Base-by-base conservation (phyloP, 2,797 vertebrate genomes). In the Liasis olivaceus region DNA sequence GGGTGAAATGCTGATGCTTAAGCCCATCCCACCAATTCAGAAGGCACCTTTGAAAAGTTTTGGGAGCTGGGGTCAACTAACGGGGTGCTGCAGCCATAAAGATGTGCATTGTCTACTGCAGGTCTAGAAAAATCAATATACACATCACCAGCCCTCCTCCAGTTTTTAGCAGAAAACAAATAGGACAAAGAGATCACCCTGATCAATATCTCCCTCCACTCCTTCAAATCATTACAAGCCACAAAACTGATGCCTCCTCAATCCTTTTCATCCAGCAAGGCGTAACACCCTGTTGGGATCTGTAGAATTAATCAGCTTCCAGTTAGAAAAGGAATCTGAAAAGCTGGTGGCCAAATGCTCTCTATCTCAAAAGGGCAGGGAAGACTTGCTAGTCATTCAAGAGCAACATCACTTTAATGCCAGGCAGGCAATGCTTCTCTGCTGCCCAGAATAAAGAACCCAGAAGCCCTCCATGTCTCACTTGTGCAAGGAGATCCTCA, bases 361-460 rank as follows among this genome's bases (percentile, higher is more conserved):
- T 95, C 86, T 88, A 93, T 42, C 88, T 94, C 94, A 94, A 81
- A 95, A 93, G 56, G 89, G 88, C 72, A 89, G 85, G 87, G 59
- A 93, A 92, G 92, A 87, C 91, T 96, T 94, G 95, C 94, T 96
- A 93, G 91, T 94, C 17, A 54, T 85, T 0, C 0, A 36, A 59
- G 26, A 94, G 96, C 95, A 96, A 3, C 87, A 96, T 97, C 95
- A 94, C 89, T 91, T 91, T 86, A 88, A 94, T 91, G 85, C 31
- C 87, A 94, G 88, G 1, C 89, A 94, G 85, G 47, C 24, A 87
- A 77, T 28, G 90, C 92, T 93, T 95, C 85, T 20, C 51, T 87
- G 22, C 77, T 92, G 94, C 94, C 96, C 95, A 96, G 94, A 94
- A 90, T 69, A 92, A 77, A 66, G 93, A 31, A 13, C 28, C n/a